A percentile compares a stretch with the other conserved stretches of the same genome.
These are phyloP conservation scores for Syrrhaptes paradoxus DNA, from an alignment of 2,113 vertebrate genomes.

Conservation along the genomic window DNA sequence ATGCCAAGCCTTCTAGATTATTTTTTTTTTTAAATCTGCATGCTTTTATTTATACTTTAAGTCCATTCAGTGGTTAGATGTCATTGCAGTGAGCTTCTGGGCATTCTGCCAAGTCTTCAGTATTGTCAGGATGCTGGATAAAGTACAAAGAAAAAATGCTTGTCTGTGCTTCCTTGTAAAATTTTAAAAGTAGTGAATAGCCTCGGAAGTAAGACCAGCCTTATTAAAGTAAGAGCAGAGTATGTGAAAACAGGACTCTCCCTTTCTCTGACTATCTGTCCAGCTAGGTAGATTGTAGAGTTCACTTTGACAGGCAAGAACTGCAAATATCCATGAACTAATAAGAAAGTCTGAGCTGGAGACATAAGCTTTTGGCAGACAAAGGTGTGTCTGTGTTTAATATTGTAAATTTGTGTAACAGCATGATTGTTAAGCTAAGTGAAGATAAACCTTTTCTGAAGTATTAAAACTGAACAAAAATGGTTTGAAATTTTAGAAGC, in stretches of 20 bases:
- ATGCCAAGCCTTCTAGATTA: neutral
- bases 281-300: neutral
- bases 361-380: neutral
- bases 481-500: neutral
- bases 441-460: neutral
- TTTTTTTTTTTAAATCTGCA: neutral
- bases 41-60: constrained; percentile 19
- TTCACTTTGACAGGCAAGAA: neutral
- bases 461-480: neutral
- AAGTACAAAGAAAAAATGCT: constrained; percentile 25
- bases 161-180: neutral
- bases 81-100: constrained; percentile 30
- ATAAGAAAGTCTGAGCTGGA: neutral
- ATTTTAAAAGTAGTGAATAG: neutral
- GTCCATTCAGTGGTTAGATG: constrained; percentile 5
- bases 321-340: neutral
- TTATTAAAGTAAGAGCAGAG: neutral
- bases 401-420: neutral
- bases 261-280: neutral
- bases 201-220: neutral
- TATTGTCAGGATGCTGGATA: constrained; percentile 33
- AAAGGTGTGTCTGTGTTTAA: neutral
- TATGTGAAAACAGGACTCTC: neutral
- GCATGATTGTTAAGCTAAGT: neutral
- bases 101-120: constrained; percentile 39